Evolutionary conservation across 2,797 vertebrate genomes (phyloP), one percentile per base, ranked within the genome.

Genomic region (Chromobotia macracanthus): DNA sequence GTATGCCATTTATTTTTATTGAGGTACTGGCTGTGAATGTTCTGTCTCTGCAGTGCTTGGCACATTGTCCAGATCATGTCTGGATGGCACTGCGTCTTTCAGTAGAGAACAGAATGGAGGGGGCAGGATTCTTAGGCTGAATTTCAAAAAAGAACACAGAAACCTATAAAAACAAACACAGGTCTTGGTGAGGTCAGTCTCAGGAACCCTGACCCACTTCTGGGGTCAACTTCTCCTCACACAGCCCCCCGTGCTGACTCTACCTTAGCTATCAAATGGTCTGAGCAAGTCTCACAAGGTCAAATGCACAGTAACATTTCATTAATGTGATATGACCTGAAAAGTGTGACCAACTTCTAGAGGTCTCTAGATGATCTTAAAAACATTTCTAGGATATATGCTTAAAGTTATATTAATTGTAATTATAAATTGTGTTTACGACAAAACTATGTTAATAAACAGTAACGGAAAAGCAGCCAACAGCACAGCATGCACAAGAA

Each of bases 131-230:
- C 50, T 60, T 67, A n/a, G 72, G 28, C 55, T 77, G 38, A 61
- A 66, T 83, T 83, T 94, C 93, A 95, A 95, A 94, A 88, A 89
- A 91, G 94, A 94, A 94, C 94, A 87, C 88, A 89, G 82, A 94
- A 96, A 94, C 92, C 87, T 90, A 91, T 94, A 90, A 95, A 95
- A 97, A 96, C 90, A 95, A 91, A 91, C 88, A 89, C 89, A 94
- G 95, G 95, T 97, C 94, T 94, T 81, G 72, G 82, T 56, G 83
- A 91, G 96, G 95, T 97, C 94, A 93, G 88, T 89, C 90, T 83
- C 90, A 72, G 88, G 88, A n/a, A 89, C 87, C 84, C 88, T 87
- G 89, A 90, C 89, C 93, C 92, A 90, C 89, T 90, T 56, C 53
- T 51, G 46, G 35, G 74, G 60, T 66, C 50, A 53, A 38, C 21